Base-by-base conservation (phyloP, 2,888 invertebrate genomes). In the Sinodicranocentrus sp. region DNA sequence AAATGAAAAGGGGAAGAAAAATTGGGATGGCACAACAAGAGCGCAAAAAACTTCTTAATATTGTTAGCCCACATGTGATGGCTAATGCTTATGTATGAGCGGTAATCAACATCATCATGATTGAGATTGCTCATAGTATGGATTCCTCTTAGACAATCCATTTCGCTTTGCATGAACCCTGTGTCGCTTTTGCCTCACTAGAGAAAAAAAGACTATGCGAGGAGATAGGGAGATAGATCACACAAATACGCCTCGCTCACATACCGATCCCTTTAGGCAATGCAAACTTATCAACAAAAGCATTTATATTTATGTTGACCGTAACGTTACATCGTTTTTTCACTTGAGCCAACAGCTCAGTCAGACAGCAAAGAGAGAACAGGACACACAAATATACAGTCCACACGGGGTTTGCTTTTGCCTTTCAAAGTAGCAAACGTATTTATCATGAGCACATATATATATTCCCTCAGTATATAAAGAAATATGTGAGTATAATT, bases 281-380 rank as follows among this genome's bases (percentile, higher is more conserved):
- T 17, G 70, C 70, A 70, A 70, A 70, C 23, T 71, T 71, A 71
- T 71, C 57, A 57, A 57, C 71, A 71, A 71, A 57, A 28, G 54
- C 71, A 71, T 71, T 71, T 71, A 19, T 70, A 54, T 54, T 54
- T 54, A 23, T 54, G 71, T 71, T 71, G 71, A 71, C 71, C 26
- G 57, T 71, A 70, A 33, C 33, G 10, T n/a, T n/a, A n/a, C n/a
- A 67, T 67, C 25, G 15, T 67, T 67, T 67, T 67, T 67, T 44
- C 52, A 52, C 17, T 70, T 25, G 17, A 13, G 52, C 44, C 70
- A 25, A n/a, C 19, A 67, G 44, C 52, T 44, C 25, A 33, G 10
- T 3, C 10, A 33, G 33, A 33, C 33, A 10, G 33, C 33, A 33
- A 33, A 10, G 33, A 33, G 33, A 10, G 10, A 10, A 33, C 33